Evolutionary conservation across 2,888 invertebrate genomes (phyloP), one percentile per base, ranked within the genome.

Genomic region (Marasmarcha lunaedactyla): DNA sequence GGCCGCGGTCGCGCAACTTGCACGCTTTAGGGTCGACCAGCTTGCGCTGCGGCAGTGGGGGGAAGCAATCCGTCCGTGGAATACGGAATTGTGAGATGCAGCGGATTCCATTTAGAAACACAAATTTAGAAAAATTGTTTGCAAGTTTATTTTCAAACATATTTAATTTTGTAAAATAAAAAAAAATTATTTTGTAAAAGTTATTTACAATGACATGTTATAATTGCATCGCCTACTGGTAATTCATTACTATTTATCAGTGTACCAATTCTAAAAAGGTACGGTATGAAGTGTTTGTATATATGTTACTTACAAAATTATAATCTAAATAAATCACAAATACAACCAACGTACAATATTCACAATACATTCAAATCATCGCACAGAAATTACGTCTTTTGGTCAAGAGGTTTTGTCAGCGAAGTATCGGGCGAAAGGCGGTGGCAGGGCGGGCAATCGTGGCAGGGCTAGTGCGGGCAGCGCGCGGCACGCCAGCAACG

Each of bases 351-450:
- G 77, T 69, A 67, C 70, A 63, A 62, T 63, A 57, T 64, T 71
- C 71, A 71, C 68, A 66, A 56, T 55, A 63, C 59, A 66, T 63
- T 62, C 62, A 71, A 47, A 63, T 60, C 60, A 54, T 51, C 63
- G 58, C 76, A 71, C 66, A 67, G 2, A 55, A 20, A 20, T 20
- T 50, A 62, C 74, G 73, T 77, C 71, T 76, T 74, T 76, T 68
- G 65, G 70, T 81, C 79, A 81, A 66, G 81, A 81, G 56, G 68
- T 64, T 53, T 79, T 79, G 50, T 69, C 71, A 57, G 73, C 76
- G 40, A 81, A 20, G 20, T 3, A 3, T 3, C 20, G 20, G 4
- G 20, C 20, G 20, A 7, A 3, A 7, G 20, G 4, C 4, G 20
- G 20, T 7, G 7, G 20, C 20, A 20, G 20, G 4, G 20, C 20